Evolutionary conservation across 2,113 vertebrate species (phyloP).

Genomic region (Calypte anna): DNA sequence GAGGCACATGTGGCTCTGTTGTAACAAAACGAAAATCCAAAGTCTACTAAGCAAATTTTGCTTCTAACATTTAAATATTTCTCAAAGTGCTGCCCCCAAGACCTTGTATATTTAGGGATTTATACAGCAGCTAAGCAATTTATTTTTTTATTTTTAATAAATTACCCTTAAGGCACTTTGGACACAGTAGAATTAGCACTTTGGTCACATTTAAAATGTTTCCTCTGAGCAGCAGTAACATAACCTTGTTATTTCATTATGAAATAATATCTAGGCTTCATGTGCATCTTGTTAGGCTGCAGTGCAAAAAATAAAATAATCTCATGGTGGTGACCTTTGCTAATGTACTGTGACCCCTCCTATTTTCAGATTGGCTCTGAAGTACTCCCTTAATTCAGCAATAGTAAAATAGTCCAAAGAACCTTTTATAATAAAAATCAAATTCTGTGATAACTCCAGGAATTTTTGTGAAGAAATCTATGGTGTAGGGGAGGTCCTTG

Average conservation of each 20-base stretch:
- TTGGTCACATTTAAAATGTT: slow-evolving; percentile 62
- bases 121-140: slow-evolving; percentile 44
- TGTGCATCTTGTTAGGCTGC: slow-evolving; percentile 32
- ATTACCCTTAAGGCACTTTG: slow-evolving; percentile 50
- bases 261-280: slow-evolving; percentile 39
- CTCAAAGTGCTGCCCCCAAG: slow-evolving; percentile 44
- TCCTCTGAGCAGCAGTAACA: slow-evolving; percentile 50
- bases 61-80: slow-evolving; percentile 43
- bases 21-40: slow-evolving; percentile 12
- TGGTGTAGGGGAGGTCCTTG: neutral
- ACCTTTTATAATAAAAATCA: neutral
- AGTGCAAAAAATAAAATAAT: neutral
- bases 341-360: slow-evolving; percentile 37
- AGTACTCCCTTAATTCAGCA: neutral
- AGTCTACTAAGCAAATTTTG: slow-evolving; percentile 24
- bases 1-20: neutral
- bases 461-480: neutral
- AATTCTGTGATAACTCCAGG: neutral
- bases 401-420: neutral
- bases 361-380: slow-evolving; percentile 47
- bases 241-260: slow-evolving; percentile 69
- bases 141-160: slow-evolving; percentile 70
- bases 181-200: slow-evolving; percentile 61
- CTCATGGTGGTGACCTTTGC: slow-evolving; percentile 32
- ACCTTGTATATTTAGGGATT: slow-evolving; percentile 35